Evolutionary conservation across 1,140 invertebrate genomes (phyloP), one percentile per base, ranked within the genome.

Genomic region (Lepidotrigona ventralis): DNA sequence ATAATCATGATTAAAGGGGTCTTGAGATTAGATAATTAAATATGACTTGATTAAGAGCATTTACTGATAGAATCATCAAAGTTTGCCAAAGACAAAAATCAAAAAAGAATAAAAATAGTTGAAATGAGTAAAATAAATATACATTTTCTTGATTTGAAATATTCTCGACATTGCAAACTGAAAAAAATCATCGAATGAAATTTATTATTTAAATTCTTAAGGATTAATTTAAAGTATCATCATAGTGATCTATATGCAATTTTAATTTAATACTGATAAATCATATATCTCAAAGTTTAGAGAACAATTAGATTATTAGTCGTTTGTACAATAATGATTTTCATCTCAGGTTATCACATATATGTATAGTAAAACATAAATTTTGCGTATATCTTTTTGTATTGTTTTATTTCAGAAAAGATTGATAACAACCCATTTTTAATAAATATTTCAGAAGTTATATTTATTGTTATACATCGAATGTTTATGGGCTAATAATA

Each of bases 111-210:
- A 73, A 79, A 29, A 33, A 54, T 46, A 73, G 33, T 83, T 29
- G 0, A 29, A 66, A 12, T 21, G 19, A 33, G 1, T 33, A 56
- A 39, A 54, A 19, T 54, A 66, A 54, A 60, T 60, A 19, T 51
- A 19, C 54, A 90, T 91, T 93, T 93, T 93, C 92, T 93, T 93
- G 90, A 92, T 93, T 93, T 88, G 90, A 91, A 93, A 90, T 89
- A 89, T 89, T 91, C 88, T 85, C 76, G 90, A 83, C 58, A 93
- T 92, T 91, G 92, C 88, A 91, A 91, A 92, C 81, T 92, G 90
- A 91, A 90, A 93, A n/a, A 91, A 91, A 91, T 91, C 70, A 88
- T 92, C 90, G 90, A 93, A 86, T 91, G 79, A 90, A 92, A 88
- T 91, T 88, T 70, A 91, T 92, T 87, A 83, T 89, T 92, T 90